phyloP scores from a whole-genome alignment of 2,113 vertebrate species.

The Sapayoa aenigma region DNA sequence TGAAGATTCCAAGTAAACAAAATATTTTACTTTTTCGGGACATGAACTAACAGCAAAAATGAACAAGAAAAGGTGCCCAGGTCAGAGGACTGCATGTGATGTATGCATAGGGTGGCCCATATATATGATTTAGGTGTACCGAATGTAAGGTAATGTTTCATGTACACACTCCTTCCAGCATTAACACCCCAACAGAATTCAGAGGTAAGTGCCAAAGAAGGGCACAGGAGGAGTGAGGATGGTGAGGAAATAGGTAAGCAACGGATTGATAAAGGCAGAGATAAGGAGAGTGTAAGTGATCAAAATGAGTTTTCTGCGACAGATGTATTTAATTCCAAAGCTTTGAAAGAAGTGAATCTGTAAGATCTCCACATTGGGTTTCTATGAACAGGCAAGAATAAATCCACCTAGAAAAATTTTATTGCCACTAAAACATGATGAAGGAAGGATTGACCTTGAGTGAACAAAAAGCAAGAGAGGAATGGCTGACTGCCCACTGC shows the following conservation, averaged over 20 bases:
- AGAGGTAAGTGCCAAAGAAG: background rate
- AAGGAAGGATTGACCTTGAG: background rate
- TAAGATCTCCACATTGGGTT: background rate
- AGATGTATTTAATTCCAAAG: background rate
- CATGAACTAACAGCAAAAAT: background rate
- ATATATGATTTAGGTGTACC: background rate
- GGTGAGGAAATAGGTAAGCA: background rate
- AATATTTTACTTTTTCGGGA: background rate
- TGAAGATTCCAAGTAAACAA: background rate
- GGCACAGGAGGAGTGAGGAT: background rate
- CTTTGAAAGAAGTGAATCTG: background rate
- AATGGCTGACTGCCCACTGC: background rate
- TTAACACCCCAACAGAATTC: background rate
- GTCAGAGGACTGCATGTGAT: fast-evolving
- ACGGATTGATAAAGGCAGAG: background rate
- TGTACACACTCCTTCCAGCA: background rate
- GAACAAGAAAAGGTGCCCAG: background rate
- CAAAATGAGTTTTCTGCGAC: background rate
- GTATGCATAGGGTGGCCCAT: background rate
- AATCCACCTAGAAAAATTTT: background rate
- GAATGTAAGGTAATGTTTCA: background rate
- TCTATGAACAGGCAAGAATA: background rate
- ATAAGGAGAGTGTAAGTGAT: background rate
- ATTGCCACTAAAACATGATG: background rate
- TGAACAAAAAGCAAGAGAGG: background rate